A percentile compares a stretch with the other conserved stretches of the same genome.
Conservation (phyloP, 1,140 invertebrate species). For the Drosophila mojavensis region DNA sequence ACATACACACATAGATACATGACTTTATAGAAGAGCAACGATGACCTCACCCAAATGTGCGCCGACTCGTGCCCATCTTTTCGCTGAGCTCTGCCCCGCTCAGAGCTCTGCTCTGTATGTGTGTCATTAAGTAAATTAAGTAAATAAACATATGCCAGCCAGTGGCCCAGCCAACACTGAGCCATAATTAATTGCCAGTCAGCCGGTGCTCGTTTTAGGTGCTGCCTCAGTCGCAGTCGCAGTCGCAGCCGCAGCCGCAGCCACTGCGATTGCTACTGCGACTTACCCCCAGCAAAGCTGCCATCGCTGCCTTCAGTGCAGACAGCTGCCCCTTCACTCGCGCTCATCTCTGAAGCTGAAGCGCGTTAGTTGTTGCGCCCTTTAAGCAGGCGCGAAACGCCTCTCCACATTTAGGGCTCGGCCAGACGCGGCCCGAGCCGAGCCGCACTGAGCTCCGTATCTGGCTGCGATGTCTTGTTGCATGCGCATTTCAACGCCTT, state of each 20-base stretch:
- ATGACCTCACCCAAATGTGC: slow-evolving; percentile 75
- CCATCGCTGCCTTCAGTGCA: slow-evolving; percentile 23
- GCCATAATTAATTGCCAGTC: slow-evolving; percentile 82
- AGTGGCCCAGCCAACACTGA: slow-evolving; percentile 47
- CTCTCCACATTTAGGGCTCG: slow-evolving; percentile 1
- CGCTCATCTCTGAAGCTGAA: slow-evolving; percentile 51
- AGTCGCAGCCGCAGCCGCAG: too few relatives aligned
- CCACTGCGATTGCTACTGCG: slow-evolving; percentile 37
- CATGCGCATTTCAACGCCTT: slow-evolving; percentile 81
- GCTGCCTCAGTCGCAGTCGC: slow-evolving; percentile 24
- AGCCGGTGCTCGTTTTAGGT: slow-evolving; percentile 68
- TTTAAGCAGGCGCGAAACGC: slow-evolving; percentile 59
- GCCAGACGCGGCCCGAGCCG: background rate
- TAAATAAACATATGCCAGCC: slow-evolving; percentile 82
- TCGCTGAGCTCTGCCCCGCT: slow-evolving; percentile 27
- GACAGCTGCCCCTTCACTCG: slow-evolving; percentile 33
- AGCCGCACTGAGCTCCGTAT: background rate
- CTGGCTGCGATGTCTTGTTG: slow-evolving; percentile 23
- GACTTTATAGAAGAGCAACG: slow-evolving; percentile 55
- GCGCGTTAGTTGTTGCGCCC: slow-evolving; percentile 82
- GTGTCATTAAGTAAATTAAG: slow-evolving; percentile 84
- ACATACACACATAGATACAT: slow-evolving; percentile 6
- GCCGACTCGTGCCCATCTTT: slow-evolving; percentile 48
- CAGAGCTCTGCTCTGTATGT: slow-evolving; percentile 35
- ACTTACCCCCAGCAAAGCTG: slow-evolving; percentile 34